Conservation (phyloP, 2,113 vertebrate species). For the Rafetus swinhoei region DNA sequence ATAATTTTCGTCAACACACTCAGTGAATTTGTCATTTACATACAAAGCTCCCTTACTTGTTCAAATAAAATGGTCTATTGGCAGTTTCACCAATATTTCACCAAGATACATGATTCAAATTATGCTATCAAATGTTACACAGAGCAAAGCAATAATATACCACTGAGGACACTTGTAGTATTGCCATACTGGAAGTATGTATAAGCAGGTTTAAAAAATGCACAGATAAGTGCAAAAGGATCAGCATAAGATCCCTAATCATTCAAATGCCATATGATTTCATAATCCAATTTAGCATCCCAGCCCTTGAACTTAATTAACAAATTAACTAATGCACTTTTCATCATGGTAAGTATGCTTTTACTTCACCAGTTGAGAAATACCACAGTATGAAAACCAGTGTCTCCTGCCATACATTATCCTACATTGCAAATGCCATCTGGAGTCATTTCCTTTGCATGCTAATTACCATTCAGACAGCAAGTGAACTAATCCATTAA, state of each 20-base stretch:
- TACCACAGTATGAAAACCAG: rapidly evolving
- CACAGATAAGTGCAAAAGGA: not conserved
- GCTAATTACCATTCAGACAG: not conserved
- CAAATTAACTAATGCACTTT: not conserved
- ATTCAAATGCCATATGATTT: not conserved
- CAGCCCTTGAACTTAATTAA: not conserved
- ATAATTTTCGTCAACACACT: rapidly evolving
- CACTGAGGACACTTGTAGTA: not conserved
- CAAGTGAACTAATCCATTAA: not conserved
- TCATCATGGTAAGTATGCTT: not conserved
- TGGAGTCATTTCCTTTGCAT: not conserved
- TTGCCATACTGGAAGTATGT: rapidly evolving
- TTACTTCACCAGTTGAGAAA: not conserved
- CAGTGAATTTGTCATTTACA: not conserved
- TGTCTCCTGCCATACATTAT: not conserved
- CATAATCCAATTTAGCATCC: not conserved
- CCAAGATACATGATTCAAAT: rapidly evolving
- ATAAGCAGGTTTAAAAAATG: not conserved
- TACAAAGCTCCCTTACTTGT: not conserved
- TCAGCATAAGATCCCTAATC: not conserved
- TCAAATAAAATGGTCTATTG: rapidly evolving
- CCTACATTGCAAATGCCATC: not conserved
- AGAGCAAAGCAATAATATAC: rapidly evolving
- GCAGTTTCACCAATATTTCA: rapidly evolving
- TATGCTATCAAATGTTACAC: rapidly evolving